A percentile compares a stretch with the other conserved stretches of the same genome.
Evolutionary conservation across 2,113 vertebrate genomes (phyloP).

Genomic region (Budorcas taxicolor): DNA sequence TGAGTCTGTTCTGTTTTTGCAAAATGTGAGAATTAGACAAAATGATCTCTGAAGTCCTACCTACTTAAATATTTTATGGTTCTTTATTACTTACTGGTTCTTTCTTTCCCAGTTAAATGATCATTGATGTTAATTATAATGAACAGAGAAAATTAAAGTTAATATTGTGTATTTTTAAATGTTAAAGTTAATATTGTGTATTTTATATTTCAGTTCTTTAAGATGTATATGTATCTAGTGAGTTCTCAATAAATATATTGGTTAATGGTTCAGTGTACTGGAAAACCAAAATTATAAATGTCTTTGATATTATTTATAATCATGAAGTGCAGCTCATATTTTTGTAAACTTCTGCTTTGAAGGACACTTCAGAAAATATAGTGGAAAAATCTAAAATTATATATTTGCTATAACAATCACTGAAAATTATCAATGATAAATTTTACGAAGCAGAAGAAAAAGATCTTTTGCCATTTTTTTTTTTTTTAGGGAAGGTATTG

Average conservation of each 20-base stretch:
- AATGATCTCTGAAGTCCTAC: constrained; percentile 2
- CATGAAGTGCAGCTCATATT: neutral
- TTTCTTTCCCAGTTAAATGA: constrained; percentile 4
- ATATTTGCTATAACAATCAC: neutral
- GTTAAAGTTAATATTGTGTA: neutral
- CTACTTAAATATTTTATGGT: neutral
- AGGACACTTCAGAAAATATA: constrained; percentile 25
- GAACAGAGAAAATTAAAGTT: constrained; percentile 8
- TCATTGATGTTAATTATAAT: constrained; percentile 31
- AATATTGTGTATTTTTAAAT: neutral
- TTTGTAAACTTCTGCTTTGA: neutral
- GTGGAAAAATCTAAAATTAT: neutral
- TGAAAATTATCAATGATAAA: constrained; percentile 8
- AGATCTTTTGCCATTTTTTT: constrained; percentile 15
- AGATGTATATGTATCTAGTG: neutral
- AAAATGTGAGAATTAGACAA: constrained; percentile 24
- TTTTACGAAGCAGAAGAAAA: neutral
- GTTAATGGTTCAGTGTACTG: constrained; percentile 4
- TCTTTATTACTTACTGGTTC: neutral
- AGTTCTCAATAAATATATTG: neutral
- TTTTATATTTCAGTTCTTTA: neutral
- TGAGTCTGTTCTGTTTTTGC: neutral
- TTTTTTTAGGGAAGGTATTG: constrained; percentile 84
- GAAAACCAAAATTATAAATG: constrained; percentile 9
- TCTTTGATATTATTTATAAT: constrained; percentile 5